phyloP scores from a whole-genome alignment of 1,140 invertebrate genomes.

The Drosophila lacteicornis region DNA sequence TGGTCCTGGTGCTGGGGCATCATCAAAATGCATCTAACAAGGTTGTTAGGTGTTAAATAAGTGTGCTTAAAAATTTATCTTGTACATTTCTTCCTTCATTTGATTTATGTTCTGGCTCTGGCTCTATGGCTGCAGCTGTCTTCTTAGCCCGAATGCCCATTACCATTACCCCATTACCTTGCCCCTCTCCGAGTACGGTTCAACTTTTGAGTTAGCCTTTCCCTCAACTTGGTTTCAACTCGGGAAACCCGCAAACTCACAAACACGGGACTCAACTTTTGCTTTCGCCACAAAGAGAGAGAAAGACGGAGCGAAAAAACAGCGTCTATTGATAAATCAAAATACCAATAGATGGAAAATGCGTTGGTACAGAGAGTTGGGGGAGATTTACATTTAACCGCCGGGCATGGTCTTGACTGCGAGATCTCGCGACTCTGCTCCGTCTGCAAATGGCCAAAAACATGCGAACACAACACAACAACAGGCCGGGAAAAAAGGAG shows the following conservation, averaged over 20 bases:
- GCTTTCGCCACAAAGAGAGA: slow-evolving; percentile 66
- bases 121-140: slow-evolving; percentile 65
- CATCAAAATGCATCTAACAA: slow-evolving; percentile 84
- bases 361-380: slow-evolving; percentile 19
- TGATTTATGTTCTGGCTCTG: slow-evolving; percentile 75
- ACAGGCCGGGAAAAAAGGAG: slow-evolving; percentile 12
- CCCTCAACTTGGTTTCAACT: slow-evolving; percentile 44
- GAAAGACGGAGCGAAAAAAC: slow-evolving; percentile 2
- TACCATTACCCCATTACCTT: slow-evolving; percentile 32
- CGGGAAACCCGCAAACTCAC: neutral
- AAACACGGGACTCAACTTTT: slow-evolving; percentile 54
- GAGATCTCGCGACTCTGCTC: slow-evolving; percentile 15
- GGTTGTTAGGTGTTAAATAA: slow-evolving; percentile 84
- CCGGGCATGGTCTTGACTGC: slow-evolving; percentile 62
- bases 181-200: slow-evolving; percentile 21
- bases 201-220: slow-evolving; percentile 64
- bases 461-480: slow-evolving; percentile 66
- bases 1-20: slow-evolving; percentile 49
- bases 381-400: slow-evolving; percentile 74
- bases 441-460: slow-evolving; percentile 77
- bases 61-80: slow-evolving; percentile 84
- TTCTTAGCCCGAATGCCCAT: slow-evolving; percentile 47
- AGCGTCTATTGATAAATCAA: slow-evolving; percentile 79
- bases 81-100: slow-evolving; percentile 80
- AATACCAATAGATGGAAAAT: slow-evolving; percentile 79